phyloP scores from a whole-genome alignment of 2,888 invertebrate genomes.

The Linnaemya tessellans region DNA sequence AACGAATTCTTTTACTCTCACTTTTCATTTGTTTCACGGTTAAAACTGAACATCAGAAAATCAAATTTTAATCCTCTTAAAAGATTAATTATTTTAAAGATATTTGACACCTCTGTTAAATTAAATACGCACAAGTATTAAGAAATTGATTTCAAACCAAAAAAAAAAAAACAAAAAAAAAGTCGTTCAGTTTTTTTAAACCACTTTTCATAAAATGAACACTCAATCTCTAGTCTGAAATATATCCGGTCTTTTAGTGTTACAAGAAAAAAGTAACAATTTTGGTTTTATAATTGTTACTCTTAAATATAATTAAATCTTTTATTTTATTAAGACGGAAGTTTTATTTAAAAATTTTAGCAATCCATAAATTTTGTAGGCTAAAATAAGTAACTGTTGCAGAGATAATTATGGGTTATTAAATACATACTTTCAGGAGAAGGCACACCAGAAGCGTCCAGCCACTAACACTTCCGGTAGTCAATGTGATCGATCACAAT shows the following conservation, averaged over 20 bases:
- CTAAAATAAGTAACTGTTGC: no score
- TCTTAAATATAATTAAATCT: slow-evolving; percentile 1
- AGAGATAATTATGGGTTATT: no score
- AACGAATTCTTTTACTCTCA: slow-evolving; percentile 14
- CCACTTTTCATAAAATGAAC: slow-evolving; percentile 1
- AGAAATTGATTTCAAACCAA: slow-evolving; percentile 32
- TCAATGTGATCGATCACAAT: no score
- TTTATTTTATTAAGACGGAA: slow-evolving; percentile 23
- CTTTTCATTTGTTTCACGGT: neutral
- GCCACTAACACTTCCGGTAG: no score
- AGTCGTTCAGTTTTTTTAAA: neutral
- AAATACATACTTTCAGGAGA: no score
- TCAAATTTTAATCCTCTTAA: slow-evolving; percentile 65
- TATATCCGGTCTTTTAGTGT: slow-evolving; percentile 14
- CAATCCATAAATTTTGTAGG: neutral
- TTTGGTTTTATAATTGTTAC: neutral
- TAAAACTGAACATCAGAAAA: slow-evolving; percentile 22
- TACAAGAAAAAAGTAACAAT: neutral
- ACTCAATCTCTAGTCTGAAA: neutral
- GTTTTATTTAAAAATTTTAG: neutral
- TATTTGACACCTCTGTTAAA: slow-evolving; percentile 55
- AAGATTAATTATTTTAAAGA: slow-evolving; percentile 61
- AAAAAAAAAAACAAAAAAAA: neutral
- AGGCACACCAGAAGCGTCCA: no score
- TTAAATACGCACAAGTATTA: slow-evolving; percentile 47